phyloP scores from a whole-genome alignment of 2,113 vertebrate species.

The Ciconia boyciana region DNA sequence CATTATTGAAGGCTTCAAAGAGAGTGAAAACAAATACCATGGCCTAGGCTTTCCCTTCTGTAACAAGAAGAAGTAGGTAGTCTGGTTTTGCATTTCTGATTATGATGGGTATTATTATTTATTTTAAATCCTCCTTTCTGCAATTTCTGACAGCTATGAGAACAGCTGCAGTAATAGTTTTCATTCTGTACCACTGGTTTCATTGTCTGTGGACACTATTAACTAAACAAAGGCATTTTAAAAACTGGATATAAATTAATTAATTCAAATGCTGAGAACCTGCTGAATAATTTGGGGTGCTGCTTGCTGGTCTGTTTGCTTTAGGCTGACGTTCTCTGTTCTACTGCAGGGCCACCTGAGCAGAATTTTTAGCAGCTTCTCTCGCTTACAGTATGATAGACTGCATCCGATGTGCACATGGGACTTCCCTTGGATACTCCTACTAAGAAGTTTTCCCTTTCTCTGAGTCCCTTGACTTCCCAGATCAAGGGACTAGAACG shows the following conservation, averaged over 20 bases:
- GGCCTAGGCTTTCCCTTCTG: not conserved
- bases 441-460: not conserved
- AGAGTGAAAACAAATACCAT: not conserved
- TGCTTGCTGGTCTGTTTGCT: constrained; percentile 15
- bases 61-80: not conserved
- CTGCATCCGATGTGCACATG: not conserved
- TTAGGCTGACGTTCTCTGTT: constrained; percentile 11
- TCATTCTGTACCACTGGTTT: not conserved
- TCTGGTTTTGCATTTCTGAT: not conserved
- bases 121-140: not conserved
- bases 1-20: not conserved
- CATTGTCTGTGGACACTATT: not conserved
- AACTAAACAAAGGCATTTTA: not conserved
- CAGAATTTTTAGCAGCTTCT: constrained; percentile 65
- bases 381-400: not conserved
- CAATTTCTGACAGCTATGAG: not conserved
- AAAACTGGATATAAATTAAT: not conserved
- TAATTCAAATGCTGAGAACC: not conserved
- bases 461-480: not conserved
- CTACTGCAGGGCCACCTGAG: constrained; percentile 48
- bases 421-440: not conserved
- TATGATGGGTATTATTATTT: not conserved
- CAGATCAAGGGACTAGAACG: not conserved
- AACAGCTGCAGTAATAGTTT: not conserved
- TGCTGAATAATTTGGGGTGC: not conserved